Conservation (phyloP, 2,113 vertebrate genomes). For the Calidris pugnax region DNA sequence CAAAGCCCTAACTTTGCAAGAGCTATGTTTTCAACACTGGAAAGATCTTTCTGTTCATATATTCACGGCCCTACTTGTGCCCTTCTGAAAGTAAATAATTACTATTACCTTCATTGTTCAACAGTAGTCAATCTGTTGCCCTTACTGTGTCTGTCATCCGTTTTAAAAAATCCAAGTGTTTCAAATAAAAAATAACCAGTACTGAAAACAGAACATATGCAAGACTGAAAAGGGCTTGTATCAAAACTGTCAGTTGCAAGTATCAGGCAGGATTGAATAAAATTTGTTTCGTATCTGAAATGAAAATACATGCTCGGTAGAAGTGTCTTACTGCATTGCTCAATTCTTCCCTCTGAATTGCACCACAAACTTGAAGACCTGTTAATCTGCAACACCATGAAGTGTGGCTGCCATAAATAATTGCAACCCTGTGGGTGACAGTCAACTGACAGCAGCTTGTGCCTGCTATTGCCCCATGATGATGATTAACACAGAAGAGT, state of each 20-base stretch:
- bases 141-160: not conserved
- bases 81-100: not conserved
- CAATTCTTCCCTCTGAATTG: not conserved
- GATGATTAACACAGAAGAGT: constrained; percentile 9
- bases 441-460: not conserved
- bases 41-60: not conserved
- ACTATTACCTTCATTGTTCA: not conserved
- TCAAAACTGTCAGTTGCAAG: not conserved
- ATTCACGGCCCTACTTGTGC: not conserved
- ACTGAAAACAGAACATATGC: not conserved
- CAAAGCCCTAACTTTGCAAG: not conserved
- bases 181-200: not conserved
- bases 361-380: not conserved
- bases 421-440: not conserved
- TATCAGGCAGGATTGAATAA: not conserved
- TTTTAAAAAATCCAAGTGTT: not conserved
- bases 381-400: not conserved
- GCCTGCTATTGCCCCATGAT: not conserved
- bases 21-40: not conserved
- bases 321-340: not conserved
- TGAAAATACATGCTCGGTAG: not conserved
- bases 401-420: not conserved
- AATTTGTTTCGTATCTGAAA: constrained; percentile 1
- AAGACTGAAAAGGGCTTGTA: not conserved
- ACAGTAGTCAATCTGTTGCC: not conserved